Evolutionary conservation across 2,113 vertebrate species (phyloP).

Genomic region (Tonatia bakeri): DNA sequence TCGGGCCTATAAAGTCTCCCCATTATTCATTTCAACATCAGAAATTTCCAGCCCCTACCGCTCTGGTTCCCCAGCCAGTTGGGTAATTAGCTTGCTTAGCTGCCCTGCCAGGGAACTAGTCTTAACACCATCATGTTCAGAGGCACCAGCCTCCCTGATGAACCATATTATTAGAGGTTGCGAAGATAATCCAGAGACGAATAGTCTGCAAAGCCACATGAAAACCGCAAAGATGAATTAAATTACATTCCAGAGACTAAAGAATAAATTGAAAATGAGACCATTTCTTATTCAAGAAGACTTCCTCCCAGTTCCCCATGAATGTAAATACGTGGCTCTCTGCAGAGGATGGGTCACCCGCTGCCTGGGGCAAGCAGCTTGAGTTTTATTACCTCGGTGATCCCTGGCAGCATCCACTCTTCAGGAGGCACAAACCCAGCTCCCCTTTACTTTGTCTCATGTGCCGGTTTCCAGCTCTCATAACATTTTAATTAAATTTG

Average conservation of each 20-base stretch:
- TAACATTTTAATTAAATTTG: slow-evolving; percentile 75
- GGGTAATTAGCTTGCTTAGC: slow-evolving; percentile 61
- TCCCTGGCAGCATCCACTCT: slow-evolving; percentile 63
- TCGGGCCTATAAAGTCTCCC: slow-evolving; percentile 23
- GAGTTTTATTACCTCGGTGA: slow-evolving; percentile 74
- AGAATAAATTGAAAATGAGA: slow-evolving; percentile 64
- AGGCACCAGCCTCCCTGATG: slow-evolving; percentile 48
- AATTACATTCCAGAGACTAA: slow-evolving; percentile 58
- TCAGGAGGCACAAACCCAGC: slow-evolving; percentile 29
- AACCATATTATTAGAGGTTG: slow-evolving; percentile 62
- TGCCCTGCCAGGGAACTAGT: slow-evolving; percentile 35
- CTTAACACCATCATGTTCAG: slow-evolving; percentile 33
- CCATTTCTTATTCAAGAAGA: slow-evolving; percentile 72
- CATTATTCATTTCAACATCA: slow-evolving; percentile 56
- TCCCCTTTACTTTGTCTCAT: slow-evolving; percentile 65
- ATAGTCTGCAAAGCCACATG: slow-evolving; percentile 69
- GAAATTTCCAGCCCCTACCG: slow-evolving; percentile 13
- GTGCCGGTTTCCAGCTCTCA: slow-evolving; percentile 61
- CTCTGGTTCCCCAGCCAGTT: slow-evolving; percentile 39
- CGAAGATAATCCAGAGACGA: slow-evolving; percentile 62
- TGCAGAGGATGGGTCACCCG: slow-evolving; percentile 53
- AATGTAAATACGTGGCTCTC: slow-evolving; percentile 66
- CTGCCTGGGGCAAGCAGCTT: slow-evolving; percentile 65
- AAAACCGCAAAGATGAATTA: slow-evolving; percentile 71
- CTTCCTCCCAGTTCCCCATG: background rate